Percentiles rank a stretch among this genome's conserved stretches.
Evolutionary conservation across 2,113 vertebrate genomes (phyloP).

Genomic region (Sisor rabdophorus): DNA sequence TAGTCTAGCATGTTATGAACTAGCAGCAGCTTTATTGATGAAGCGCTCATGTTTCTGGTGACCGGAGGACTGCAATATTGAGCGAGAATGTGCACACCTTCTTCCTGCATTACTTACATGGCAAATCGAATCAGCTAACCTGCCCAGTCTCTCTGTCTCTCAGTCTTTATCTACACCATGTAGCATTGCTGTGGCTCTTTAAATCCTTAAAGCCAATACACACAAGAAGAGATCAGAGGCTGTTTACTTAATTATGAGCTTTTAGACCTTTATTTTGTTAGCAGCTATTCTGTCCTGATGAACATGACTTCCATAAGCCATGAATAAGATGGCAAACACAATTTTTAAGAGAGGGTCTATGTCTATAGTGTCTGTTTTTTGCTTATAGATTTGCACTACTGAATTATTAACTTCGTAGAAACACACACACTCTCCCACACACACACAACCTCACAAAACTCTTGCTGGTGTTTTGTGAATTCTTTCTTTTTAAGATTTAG

Average conservation of each 20-base stretch:
- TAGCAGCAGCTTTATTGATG: slow-evolving; percentile 56
- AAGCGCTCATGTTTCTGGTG: slow-evolving; percentile 54
- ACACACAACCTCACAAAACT: not conserved
- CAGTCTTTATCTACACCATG: slow-evolving; percentile 16
- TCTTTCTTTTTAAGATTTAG: not conserved
- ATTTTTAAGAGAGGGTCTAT: not conserved
- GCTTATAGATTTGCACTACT: slow-evolving; percentile 65
- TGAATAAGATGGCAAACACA: not conserved
- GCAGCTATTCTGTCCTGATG: not conserved
- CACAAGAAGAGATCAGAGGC: not conserved
- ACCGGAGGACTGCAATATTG: slow-evolving; percentile 35
- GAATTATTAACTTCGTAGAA: slow-evolving; percentile 66
- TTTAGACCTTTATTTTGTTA: not conserved
- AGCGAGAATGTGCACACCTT: slow-evolving; percentile 38
- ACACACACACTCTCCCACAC: slow-evolving; percentile 41
- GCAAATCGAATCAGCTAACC: slow-evolving; percentile 36
- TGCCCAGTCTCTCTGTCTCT: slow-evolving; percentile 27
- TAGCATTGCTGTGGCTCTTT: slow-evolving; percentile 21
- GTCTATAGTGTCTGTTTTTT: slow-evolving; percentile 37
- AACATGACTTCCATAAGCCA: not conserved
- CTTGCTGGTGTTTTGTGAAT: slow-evolving; percentile 10
- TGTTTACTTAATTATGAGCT: not conserved
- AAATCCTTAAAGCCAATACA: not conserved
- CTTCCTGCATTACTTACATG: slow-evolving; percentile 42
- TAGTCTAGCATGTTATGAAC: slow-evolving; percentile 49